phyloP scores from a whole-genome alignment of 1,140 invertebrate genomes.

The Trachymyrmex septentrionalis region DNA sequence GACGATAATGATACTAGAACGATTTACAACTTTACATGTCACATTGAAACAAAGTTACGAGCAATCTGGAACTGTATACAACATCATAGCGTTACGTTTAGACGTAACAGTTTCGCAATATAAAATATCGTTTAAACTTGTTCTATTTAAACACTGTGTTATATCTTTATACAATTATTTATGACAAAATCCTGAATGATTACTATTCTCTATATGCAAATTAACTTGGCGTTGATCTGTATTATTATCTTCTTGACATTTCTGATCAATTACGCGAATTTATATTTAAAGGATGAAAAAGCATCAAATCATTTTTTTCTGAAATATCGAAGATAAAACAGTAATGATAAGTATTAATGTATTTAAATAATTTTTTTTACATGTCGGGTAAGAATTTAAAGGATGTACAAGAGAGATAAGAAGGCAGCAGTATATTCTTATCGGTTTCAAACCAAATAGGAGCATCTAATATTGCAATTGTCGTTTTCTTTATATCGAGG shows the following conservation, averaged over 20 bases:
- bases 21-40: slow-evolving; percentile 31
- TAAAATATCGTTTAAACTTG: not conserved
- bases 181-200: not conserved
- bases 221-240: not conserved
- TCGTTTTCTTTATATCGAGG: slow-evolving; percentile 15
- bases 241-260: not conserved
- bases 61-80: not conserved
- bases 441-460: not conserved
- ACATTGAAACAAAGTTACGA: not conserved
- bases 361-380: not conserved
- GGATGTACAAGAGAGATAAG: not conserved
- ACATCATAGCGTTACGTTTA: not conserved
- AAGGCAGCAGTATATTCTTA: not conserved
- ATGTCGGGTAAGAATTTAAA: not conserved
- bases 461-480: not conserved
- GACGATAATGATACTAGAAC: slow-evolving; percentile 28
- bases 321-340: not conserved
- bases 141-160: not conserved
- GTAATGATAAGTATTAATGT: not conserved
- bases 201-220: not conserved
- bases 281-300: not conserved
- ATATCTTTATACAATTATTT: not conserved
- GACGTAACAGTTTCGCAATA: not conserved
- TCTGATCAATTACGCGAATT: not conserved
- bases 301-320: not conserved